Percentiles rank a stretch among this genome's conserved stretches.
Conservation (phyloP, 2,888 invertebrate genomes). For the Congeria kusceri region DNA sequence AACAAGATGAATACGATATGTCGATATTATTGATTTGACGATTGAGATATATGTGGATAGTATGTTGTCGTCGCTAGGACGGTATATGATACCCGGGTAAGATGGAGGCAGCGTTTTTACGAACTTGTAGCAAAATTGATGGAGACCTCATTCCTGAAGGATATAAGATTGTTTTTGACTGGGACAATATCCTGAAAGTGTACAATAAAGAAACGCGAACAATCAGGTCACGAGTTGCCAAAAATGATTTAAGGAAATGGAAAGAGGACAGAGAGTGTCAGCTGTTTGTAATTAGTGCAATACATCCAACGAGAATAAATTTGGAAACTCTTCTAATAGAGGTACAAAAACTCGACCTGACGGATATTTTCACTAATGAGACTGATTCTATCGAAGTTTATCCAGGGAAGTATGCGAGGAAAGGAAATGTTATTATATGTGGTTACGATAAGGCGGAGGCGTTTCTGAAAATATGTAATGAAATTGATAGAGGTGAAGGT, state of each 20-base stretch:
- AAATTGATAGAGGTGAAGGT: too few relatives aligned
- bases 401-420: constrained; percentile 45
- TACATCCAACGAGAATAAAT: constrained; percentile 63
- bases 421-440: constrained; percentile 68
- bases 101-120: too few relatives aligned
- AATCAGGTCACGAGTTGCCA: constrained; percentile 51
- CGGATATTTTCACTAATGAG: constrained; percentile 47
- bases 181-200: constrained; percentile 70
- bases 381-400: constrained; percentile 35
- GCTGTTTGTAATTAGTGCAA: constrained; percentile 69
- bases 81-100: too few relatives aligned
- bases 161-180: constrained; percentile 61
- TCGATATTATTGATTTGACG: too few relatives aligned
- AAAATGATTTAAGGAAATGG: constrained; percentile 38
- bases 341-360: constrained; percentile 59
- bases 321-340: constrained; percentile 67
- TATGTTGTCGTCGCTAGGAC: too few relatives aligned
- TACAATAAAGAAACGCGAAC: constrained; percentile 40
- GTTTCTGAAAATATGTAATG: constrained; percentile 43
- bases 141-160: constrained; percentile 21
- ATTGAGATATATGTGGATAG: too few relatives aligned
- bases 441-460: constrained; percentile 74
- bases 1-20: too few relatives aligned
- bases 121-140: constrained; percentile 7
- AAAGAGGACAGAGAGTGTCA: constrained; percentile 47